A percentile compares a stretch with the other conserved stretches of the same genome.
Evolutionary conservation across 2,888 invertebrate genomes (phyloP).

Genomic region (Asteroscopus sphinx): DNA sequence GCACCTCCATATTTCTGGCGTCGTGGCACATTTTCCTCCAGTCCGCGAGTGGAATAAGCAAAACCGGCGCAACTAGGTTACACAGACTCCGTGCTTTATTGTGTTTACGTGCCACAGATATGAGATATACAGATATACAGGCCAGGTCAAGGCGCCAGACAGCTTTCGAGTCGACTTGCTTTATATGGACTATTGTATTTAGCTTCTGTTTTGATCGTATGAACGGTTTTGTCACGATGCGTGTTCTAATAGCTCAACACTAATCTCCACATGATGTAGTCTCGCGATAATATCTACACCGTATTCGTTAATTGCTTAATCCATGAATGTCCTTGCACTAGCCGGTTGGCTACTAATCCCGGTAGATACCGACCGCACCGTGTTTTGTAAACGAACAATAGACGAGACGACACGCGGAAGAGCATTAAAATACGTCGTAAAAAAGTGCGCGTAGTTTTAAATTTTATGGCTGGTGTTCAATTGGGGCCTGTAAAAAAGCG

Average conservation of each 20-base stretch:
- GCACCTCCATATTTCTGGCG: conserved; percentile 64
- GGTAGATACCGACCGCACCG: conserved; percentile 61
- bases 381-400: conserved; percentile 73
- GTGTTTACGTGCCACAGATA: conserved; percentile 88
- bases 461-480: conserved; percentile 87
- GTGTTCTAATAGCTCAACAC: conserved; percentile 72
- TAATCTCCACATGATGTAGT: conserved; percentile 80
- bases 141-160: conserved; percentile 86
- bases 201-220: conserved; percentile 75
- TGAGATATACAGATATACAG: conserved; percentile 82
- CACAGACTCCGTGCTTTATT: conserved; percentile 84
- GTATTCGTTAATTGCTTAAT: conserved; percentile 79
- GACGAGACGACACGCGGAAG: conserved; percentile 82
- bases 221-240: conserved; percentile 74
- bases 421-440: conserved; percentile 84
- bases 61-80: conserved; percentile 84
- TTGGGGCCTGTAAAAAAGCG: conserved; percentile 87
- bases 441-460: conserved; percentile 84
- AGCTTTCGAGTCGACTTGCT: conserved; percentile 83
- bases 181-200: conserved; percentile 81
- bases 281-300: conserved; percentile 71
- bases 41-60: conserved; percentile 79
- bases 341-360: conserved; percentile 67
- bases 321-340: conserved; percentile 77
- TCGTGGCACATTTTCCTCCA: conserved; percentile 68